Conservation (phyloP, 37 sponge, comb jelly and placozoan genomes). For the Ephydatia muelleri region DNA sequence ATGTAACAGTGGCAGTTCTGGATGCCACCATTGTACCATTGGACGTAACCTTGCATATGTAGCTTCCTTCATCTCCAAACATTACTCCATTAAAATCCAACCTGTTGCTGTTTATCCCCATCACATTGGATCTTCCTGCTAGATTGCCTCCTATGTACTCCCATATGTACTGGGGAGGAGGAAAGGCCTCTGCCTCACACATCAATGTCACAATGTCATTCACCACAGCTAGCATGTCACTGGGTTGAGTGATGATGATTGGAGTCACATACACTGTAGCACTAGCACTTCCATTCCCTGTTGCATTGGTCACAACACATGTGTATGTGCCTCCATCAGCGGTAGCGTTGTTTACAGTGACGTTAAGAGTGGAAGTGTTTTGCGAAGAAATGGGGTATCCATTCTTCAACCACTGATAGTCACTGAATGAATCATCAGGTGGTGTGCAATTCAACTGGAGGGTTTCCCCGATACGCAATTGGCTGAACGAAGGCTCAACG, state of each 20-base stretch:
- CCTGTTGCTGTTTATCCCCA: background rate
- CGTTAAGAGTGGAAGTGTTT: background rate
- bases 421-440: background rate
- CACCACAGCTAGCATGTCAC: background rate
- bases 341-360: background rate
- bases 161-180: constrained; percentile 37
- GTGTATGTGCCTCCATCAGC: constrained; percentile 44
- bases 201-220: constrained; percentile 13
- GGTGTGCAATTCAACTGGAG: background rate
- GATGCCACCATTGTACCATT: background rate
- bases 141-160: constrained; percentile 11
- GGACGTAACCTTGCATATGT: constrained; percentile 6
- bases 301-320: constrained; percentile 60
- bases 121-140: background rate
- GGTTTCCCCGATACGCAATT: background rate
- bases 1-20: background rate
- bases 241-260: constrained; percentile 20
- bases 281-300: constrained; percentile 39
- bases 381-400: background rate
- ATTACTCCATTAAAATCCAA: background rate
- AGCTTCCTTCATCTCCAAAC: constrained; percentile 46
- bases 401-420: constrained; percentile 7
- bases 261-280: constrained; percentile 22
- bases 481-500: background rate
- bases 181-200: constrained; percentile 39